Conservation (phyloP, 2,888 invertebrate species). For the Lagria hirta region DNA sequence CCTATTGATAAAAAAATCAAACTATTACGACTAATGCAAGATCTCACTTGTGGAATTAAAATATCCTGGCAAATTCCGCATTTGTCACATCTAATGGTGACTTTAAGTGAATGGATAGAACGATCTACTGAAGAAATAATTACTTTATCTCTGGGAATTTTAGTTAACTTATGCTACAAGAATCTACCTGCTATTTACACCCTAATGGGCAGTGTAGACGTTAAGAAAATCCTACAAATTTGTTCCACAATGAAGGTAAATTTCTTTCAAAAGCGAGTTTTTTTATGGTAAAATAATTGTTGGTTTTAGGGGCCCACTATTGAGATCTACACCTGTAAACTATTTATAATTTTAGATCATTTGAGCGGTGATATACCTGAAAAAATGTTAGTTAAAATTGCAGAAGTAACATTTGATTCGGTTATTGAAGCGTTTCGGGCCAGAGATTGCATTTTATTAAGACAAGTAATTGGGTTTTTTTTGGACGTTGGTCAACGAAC, state of each 20-base stretch:
- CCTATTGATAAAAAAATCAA: slow-evolving; percentile 66
- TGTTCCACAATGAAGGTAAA: slow-evolving; percentile 57
- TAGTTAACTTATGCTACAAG: slow-evolving; percentile 78
- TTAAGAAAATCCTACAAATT: slow-evolving; percentile 66
- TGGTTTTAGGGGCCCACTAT: slow-evolving; percentile 49
- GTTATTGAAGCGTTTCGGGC: slow-evolving; percentile 54
- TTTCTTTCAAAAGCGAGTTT: slow-evolving; percentile 8
- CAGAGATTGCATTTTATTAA: slow-evolving; percentile 54
- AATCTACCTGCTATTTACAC: slow-evolving; percentile 75
- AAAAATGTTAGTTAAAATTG: slow-evolving; percentile 55
- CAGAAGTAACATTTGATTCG: slow-evolving; percentile 56
- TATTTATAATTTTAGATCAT: slow-evolving; percentile 59
- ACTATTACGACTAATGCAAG: slow-evolving; percentile 67
- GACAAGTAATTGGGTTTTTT: slow-evolving; percentile 60
- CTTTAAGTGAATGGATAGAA: slow-evolving; percentile 66
- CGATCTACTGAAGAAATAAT: slow-evolving; percentile 57
- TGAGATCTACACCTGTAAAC: slow-evolving; percentile 59
- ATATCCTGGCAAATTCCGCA: slow-evolving; percentile 81
- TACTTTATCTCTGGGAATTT: slow-evolving; percentile 64
- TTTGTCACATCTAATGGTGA: slow-evolving; percentile 66
- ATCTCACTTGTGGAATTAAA: slow-evolving; percentile 76
- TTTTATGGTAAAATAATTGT: slow-evolving; percentile 1
- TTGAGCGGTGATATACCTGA: slow-evolving; percentile 56
- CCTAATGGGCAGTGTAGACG: slow-evolving; percentile 70
- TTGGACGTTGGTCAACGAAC: slow-evolving; percentile 51